Conservation (phyloP, 1,140 invertebrate species). For the Zelostemma sp. region DNA sequence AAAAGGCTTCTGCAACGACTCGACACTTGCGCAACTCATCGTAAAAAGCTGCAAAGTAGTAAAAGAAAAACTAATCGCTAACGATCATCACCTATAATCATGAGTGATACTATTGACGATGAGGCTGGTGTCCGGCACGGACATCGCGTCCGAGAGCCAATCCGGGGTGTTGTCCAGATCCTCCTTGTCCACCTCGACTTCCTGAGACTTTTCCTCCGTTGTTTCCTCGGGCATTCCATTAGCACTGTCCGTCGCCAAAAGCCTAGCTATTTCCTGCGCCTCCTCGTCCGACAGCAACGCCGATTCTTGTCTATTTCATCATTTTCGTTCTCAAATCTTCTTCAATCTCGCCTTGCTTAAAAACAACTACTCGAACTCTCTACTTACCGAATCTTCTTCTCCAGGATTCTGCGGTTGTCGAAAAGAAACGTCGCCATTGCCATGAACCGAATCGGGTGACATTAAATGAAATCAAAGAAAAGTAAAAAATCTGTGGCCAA, state of each 20-base stretch:
- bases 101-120: slow-evolving; percentile 67
- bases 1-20: too few relatives aligned
- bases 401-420: slow-evolving; percentile 76
- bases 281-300: slow-evolving; percentile 86
- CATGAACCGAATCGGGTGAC: slow-evolving; percentile 43
- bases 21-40: slow-evolving; percentile 4
- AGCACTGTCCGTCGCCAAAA: slow-evolving; percentile 74
- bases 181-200: slow-evolving; percentile 65
- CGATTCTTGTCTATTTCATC: slow-evolving; percentile 75
- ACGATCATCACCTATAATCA: slow-evolving; percentile 65
- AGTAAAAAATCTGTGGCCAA: slow-evolving; percentile 9
- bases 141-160: slow-evolving; percentile 73
- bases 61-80: slow-evolving; percentile 18
- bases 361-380: slow-evolving; percentile 34
- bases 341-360: slow-evolving; percentile 25
- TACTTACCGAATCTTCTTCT: slow-evolving; percentile 84
- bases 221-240: slow-evolving; percentile 53
- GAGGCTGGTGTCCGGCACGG: slow-evolving; percentile 69
- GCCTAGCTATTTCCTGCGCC: slow-evolving; percentile 84
- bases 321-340: slow-evolving; percentile 34
- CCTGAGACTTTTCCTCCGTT: slow-evolving; percentile 52
- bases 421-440: slow-evolving; percentile 24
- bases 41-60: slow-evolving; percentile 23
- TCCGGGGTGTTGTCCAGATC: slow-evolving; percentile 70
- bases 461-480: slow-evolving; percentile 37